Percentiles rank a stretch among this genome's conserved stretches.
Evolutionary conservation across 2,113 vertebrate genomes (phyloP).

Genomic region (Salvelinus sp.): DNA sequence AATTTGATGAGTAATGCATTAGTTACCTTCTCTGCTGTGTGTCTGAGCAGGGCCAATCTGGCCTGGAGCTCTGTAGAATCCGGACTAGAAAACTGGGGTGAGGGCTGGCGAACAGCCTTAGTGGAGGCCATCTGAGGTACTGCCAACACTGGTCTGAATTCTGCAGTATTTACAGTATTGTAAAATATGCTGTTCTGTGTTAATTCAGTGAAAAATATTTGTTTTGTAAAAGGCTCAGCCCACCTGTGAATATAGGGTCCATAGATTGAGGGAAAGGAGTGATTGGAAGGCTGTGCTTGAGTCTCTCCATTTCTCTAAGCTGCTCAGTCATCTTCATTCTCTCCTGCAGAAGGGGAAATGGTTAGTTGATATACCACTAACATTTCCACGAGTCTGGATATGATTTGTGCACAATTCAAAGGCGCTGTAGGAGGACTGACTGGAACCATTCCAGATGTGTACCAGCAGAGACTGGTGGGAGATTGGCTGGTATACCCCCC

Average conservation of each 20-base stretch:
- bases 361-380: no score
- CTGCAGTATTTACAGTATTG: constrained; percentile 26
- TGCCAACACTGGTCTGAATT: constrained; percentile 32
- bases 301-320: no score
- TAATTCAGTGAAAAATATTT: no score
- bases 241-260: constrained; percentile 54
- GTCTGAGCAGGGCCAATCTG: constrained; percentile 75
- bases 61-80: constrained; percentile 60
- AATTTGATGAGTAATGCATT: no score
- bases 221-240: background rate
- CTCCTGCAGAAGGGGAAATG: no score
- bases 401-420: no score
- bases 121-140: background rate
- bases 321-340: no score
- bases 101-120: background rate
- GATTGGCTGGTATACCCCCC: background rate
- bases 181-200: no score
- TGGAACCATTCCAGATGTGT: background rate
- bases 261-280: background rate
- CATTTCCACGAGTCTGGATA: no score
- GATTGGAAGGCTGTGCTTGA: no score
- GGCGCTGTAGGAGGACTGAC: no score
- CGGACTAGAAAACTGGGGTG: background rate
- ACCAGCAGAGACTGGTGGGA: no score
- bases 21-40: constrained; percentile 77